Evolutionary conservation across 2,113 vertebrate species (phyloP).

Genomic region (Callorhinus ursinus): DNA sequence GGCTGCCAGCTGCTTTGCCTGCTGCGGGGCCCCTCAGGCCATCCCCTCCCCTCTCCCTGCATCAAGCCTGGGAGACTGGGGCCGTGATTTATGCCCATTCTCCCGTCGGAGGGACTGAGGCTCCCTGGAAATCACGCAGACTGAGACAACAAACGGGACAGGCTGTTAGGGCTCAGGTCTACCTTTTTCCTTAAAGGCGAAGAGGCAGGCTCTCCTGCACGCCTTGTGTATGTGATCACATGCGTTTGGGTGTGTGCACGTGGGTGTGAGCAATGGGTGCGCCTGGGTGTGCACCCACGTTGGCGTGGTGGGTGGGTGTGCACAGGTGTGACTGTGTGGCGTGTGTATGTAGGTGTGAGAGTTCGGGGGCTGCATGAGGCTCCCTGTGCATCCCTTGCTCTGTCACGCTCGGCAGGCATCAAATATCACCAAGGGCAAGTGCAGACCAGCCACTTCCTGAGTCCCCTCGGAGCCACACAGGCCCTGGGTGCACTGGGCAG

Average conservation of each 20-base stretch:
- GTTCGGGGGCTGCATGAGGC: accelerated
- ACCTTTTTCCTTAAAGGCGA: neutral
- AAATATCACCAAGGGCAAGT: neutral
- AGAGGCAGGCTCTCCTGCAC: accelerated
- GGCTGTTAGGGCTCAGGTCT: neutral
- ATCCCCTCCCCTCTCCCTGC: neutral
- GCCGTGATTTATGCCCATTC: neutral
- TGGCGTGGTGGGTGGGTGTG: neutral
- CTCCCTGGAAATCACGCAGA: neutral
- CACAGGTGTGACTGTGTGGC: neutral
- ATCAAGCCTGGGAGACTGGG: neutral
- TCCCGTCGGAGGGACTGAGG: neutral
- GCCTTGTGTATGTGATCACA: neutral
- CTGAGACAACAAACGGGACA: neutral
- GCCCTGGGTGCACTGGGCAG: neutral
- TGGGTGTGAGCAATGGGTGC: neutral
- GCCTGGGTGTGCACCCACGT: neutral
- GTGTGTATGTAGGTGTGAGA: neutral
- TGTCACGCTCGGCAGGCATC: neutral
- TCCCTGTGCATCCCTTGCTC: neutral
- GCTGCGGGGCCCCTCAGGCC: accelerated
- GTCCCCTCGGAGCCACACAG: neutral
- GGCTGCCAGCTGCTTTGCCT: neutral
- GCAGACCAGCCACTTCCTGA: neutral
- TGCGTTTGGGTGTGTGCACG: accelerated